Evolutionary conservation across 1,140 invertebrate genomes (phyloP), one percentile per base, ranked within the genome.

Genomic region (Drosophila sp.): DNA sequence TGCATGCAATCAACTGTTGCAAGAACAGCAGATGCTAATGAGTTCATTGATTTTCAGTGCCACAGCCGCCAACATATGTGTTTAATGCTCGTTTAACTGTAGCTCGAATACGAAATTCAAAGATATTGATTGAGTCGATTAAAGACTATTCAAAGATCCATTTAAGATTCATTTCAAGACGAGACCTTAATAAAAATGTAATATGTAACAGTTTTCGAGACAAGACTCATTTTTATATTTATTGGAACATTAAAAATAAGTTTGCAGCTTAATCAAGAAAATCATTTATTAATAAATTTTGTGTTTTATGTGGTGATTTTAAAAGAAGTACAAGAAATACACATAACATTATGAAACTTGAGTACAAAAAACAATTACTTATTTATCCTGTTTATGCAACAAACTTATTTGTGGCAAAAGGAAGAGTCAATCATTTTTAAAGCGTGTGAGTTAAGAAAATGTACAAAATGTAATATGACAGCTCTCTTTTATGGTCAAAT

Each of bases 1-100:
- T 48, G 45, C 45, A 27, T 48, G 21, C 11, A 48, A 48, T 48
- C 11, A 27, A 48, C 18, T 18, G 18, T 8, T 16, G 45, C 45
- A 48, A 18, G 16, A 25, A 27, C 11, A 16, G 2, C 21, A 48
- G 21, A 11, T 48, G 18, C 21, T 27, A 48, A 48, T 27, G 45
- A 48, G 7, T 48, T 6, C 9, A 48, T 48, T 48, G 25, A 48
- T 46, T 46, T 27, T 1, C 18, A 25, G 9, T 3, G n/a, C 7
- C 1, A 2, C 16, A 25, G 21, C 25, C 7, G 2, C 2, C 5
- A 11, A 1, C 36, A 38, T 38, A 38, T 6, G 36, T 4, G 36
- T 13, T 38, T 4, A 38, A 13, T n/a, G 2, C n/a, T 0, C 4
- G n/a, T 0, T n/a, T 13, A 13, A 38, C 2, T 38, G 3, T 13